These are phyloP conservation scores for Mizuhopecten yessoensis DNA, from an alignment of 1,140 invertebrate species.

Conservation along the genomic window DNA sequence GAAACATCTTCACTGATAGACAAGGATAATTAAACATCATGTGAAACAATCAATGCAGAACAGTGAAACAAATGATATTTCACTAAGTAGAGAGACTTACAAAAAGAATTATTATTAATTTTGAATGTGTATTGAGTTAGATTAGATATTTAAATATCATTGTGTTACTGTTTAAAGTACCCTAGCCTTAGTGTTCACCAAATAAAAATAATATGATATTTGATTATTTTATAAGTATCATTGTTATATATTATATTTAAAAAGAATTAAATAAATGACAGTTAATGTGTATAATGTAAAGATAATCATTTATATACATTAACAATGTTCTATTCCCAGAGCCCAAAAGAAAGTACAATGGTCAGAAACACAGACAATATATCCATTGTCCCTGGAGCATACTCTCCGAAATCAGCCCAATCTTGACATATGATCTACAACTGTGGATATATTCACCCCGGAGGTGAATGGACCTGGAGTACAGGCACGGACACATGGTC, in stretches of 20 bases:
- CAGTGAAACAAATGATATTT: background rate
- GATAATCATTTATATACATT: background rate
- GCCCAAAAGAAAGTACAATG: background rate
- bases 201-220: no score
- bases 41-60: background rate
- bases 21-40: background rate
- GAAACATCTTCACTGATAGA: background rate
- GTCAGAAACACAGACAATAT: background rate
- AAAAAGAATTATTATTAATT: background rate
- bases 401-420: background rate
- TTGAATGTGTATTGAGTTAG: background rate
- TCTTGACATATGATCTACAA: background rate
- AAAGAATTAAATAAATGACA: background rate
- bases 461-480: background rate
- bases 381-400: background rate
- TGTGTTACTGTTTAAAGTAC: background rate
- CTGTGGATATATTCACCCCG: background rate
- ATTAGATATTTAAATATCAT: background rate
- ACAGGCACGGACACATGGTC: constrained; percentile 7
- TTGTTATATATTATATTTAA: no score
- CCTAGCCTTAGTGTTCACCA: no score
- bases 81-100: background rate
- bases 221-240: no score
- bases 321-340: background rate
- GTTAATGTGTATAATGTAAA: background rate